phyloP scores from a whole-genome alignment of 2,888 invertebrate genomes.

The Schrankia costaestrigalis region DNA sequence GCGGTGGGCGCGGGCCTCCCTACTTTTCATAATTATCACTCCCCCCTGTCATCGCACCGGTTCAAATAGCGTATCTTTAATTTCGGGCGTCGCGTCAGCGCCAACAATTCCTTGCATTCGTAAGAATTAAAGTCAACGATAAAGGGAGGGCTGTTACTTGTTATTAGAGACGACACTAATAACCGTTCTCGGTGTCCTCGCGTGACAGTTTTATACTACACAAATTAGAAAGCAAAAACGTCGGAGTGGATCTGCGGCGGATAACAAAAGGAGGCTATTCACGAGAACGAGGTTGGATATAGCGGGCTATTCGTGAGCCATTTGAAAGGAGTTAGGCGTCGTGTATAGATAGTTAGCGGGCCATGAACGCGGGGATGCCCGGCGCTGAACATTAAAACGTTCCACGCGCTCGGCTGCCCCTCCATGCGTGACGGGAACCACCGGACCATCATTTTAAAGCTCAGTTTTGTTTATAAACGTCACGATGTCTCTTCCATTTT shows the following conservation, averaged over 20 bases:
- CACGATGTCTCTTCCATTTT: conserved; percentile 40
- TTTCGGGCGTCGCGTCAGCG: conserved; percentile 42
- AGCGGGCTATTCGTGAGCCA: conserved; percentile 44
- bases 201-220: conserved; percentile 32
- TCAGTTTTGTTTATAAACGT: conserved; percentile 59
- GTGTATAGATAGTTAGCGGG: conserved; percentile 45
- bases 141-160: conserved; percentile 51
- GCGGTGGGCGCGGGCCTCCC: conserved; percentile 28
- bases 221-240: conserved; percentile 35
- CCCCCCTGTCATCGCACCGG: conserved; percentile 52
- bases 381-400: conserved; percentile 63
- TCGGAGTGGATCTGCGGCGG: conserved; percentile 27
- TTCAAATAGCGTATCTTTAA: conserved; percentile 57
- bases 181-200: conserved; percentile 35
- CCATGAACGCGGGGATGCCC: conserved; percentile 39
- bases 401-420: conserved; percentile 57
- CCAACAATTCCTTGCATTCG: conserved; percentile 47
- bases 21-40: conserved; percentile 62
- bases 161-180: conserved; percentile 60
- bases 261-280: conserved; percentile 31
- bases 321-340: conserved; percentile 58
- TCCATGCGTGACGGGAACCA: conserved; percentile 51
- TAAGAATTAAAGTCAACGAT: conserved; percentile 47
- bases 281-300: conserved; percentile 43
- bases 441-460: conserved; percentile 62